These are phyloP conservation scores for Parapristionchus giblindavisi DNA, from an alignment of 2,888 invertebrate species.

Conservation along the genomic window DNA sequence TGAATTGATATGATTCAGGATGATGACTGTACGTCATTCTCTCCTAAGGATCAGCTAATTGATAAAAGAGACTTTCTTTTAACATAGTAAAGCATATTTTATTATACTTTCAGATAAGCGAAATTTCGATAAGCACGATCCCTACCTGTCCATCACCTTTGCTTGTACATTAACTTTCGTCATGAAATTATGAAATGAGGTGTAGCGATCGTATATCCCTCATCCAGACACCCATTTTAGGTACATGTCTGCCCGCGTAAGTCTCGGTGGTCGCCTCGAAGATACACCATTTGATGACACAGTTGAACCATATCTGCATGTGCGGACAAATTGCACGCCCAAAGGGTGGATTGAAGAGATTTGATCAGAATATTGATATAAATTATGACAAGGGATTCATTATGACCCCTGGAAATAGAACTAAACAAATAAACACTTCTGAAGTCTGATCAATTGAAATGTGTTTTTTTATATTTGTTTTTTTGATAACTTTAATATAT, in stretches of 20 bases:
- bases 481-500: no score
- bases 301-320: conserved; percentile 31
- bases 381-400: no score
- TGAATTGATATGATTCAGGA: conserved; percentile 5
- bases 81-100: conserved; percentile 4
- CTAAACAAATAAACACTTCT: no score
- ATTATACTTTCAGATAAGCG: no score
- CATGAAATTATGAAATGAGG: background rate
- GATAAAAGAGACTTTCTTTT: conserved; percentile 18
- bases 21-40: background rate
- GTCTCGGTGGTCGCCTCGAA: conserved; percentile 8
- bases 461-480: no score
- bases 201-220: background rate
- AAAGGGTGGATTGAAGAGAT: conserved; percentile 20
- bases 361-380: no score
- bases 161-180: no score
- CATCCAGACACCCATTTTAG: no score
- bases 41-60: conserved; percentile 14
- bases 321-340: conserved; percentile 22
- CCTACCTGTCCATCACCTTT: background rate
- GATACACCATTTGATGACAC: conserved; percentile 21
- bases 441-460: no score
- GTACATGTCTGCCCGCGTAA: conserved; percentile 28
- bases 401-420: no score
- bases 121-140: background rate